phyloP scores from a whole-genome alignment of 2,113 vertebrate genomes.

The Panthera uncia region DNA sequence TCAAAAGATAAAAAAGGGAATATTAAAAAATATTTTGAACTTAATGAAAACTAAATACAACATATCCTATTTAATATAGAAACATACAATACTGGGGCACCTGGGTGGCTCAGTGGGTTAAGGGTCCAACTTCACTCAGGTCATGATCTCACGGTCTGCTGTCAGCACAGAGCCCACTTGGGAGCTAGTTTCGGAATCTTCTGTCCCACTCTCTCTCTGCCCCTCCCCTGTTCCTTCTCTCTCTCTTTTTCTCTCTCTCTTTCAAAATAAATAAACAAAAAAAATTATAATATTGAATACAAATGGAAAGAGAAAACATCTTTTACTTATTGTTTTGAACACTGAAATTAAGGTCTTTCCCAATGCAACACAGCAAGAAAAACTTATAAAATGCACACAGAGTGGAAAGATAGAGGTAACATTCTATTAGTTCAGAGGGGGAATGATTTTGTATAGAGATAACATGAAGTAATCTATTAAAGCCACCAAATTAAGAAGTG shows the following conservation, averaged over 20 bases:
- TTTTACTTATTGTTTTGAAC: background rate
- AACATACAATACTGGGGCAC: too few relatives aligned
- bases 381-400: background rate
- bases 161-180: too few relatives aligned
- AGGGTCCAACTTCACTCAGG: too few relatives aligned
- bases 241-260: too few relatives aligned
- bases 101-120: too few relatives aligned
- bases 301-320: background rate
- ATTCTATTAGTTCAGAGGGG: background rate
- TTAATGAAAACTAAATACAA: background rate
- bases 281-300: background rate
- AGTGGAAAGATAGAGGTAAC: background rate
- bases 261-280: too few relatives aligned
- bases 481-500: background rate
- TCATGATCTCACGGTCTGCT: too few relatives aligned
- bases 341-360: background rate
- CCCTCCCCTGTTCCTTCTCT: too few relatives aligned
- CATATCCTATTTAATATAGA: background rate
- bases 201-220: too few relatives aligned
- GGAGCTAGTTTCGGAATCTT: too few relatives aligned
- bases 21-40: background rate
- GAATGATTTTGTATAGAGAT: background rate
- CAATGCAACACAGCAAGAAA: too few relatives aligned
- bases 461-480: background rate
- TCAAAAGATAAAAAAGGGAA: background rate